phyloP scores from a whole-genome alignment of 2,797 vertebrate species.

The Coreius guichenoti region DNA sequence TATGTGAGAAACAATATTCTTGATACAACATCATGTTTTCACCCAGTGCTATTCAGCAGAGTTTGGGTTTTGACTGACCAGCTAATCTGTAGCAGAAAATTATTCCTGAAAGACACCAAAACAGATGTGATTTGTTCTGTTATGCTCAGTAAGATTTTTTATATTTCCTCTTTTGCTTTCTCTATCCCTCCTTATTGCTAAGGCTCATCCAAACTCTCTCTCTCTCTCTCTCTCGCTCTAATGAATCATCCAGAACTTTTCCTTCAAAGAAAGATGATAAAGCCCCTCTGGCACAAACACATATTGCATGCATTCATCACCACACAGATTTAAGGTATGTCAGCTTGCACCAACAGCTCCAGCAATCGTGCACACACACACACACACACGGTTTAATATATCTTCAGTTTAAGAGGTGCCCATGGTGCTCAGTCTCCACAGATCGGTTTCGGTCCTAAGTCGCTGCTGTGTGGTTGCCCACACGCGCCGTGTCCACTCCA shows the following conservation, averaged over 20 bases:
- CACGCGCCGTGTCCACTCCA: conserved; percentile 14
- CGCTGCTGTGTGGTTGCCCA: conserved; percentile 35
- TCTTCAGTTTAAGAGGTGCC: conserved; percentile 57
- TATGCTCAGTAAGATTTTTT: not conserved
- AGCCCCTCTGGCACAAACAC: conserved; percentile 75
- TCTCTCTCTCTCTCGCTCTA: conserved; percentile 49
- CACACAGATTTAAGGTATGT: conserved; percentile 69
- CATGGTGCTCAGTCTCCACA: conserved; percentile 49
- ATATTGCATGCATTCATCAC: conserved; percentile 81
- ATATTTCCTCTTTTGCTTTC: conserved; percentile 20
- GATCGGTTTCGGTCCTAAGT: conserved; percentile 53
- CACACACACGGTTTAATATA: conserved; percentile 46
- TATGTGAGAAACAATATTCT: not conserved
- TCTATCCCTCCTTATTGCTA: conserved; percentile 46
- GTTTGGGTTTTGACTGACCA: not conserved
- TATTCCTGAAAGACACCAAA: conserved; percentile 22
- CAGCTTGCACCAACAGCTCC: conserved; percentile 58
- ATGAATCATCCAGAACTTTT: conserved; percentile 74
- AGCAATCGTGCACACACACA: conserved; percentile 42
- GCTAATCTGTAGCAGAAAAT: not conserved
- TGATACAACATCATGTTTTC: not conserved
- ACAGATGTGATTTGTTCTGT: conserved; percentile 1
- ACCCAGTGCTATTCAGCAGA: not conserved
- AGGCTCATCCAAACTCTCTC: conserved; percentile 50
- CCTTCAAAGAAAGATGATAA: conserved; percentile 75